Conservation (phyloP, 2,888 invertebrate species). For the Trimorus sp. region DNA sequence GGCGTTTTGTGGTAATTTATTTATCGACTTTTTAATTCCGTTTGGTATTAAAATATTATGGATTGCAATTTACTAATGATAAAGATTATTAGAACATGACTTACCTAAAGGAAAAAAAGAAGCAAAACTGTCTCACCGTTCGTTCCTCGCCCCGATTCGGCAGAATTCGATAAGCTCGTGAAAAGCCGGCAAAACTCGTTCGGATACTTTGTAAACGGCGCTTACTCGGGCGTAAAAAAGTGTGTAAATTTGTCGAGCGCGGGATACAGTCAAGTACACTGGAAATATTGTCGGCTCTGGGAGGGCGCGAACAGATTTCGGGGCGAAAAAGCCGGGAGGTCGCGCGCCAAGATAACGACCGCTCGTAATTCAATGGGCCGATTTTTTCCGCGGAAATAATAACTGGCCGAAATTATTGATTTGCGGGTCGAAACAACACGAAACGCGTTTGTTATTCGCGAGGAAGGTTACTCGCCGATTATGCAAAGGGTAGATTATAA, state of each 20-base stretch:
- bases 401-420: constrained; percentile 34
- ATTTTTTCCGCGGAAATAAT: constrained; percentile 7
- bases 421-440: constrained; percentile 39
- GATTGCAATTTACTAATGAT: no score
- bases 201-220: not conserved
- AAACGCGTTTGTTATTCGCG: constrained; percentile 58
- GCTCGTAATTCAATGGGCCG: constrained; percentile 14
- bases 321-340: constrained; percentile 23
- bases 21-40: no score
- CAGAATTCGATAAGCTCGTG: no score
- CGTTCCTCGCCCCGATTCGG: no score
- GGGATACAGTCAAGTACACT: not conserved
- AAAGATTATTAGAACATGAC: no score
- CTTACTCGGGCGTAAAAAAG: not conserved
- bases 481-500: constrained; percentile 62
- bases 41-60: no score
- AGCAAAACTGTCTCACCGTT: no score
- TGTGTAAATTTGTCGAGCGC: constrained; percentile 17
- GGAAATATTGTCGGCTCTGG: constrained; percentile 18
- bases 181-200: no score
- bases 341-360: constrained; percentile 3
- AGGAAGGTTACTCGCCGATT: constrained; percentile 54
- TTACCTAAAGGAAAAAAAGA: no score
- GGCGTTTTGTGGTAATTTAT: no score
- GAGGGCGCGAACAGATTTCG: constrained; percentile 16